A percentile compares a stretch with the other conserved stretches of the same genome.
phyloP scores from a whole-genome alignment of 2,113 vertebrate genomes.

The Baryphthengus martii region DNA sequence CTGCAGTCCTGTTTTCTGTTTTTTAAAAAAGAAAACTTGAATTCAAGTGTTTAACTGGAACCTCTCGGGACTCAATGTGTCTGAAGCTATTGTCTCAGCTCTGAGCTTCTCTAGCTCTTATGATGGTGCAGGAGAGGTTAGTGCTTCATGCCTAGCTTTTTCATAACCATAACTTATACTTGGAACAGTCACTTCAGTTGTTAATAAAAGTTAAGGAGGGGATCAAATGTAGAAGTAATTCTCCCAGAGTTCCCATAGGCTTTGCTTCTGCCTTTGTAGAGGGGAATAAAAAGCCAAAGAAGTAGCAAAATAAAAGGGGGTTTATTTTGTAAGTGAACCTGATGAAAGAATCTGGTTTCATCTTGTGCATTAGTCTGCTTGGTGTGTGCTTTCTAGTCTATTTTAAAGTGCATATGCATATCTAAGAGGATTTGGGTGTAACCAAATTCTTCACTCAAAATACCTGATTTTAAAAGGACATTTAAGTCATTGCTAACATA shows the following conservation, averaged over 20 bases:
- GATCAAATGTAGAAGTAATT: not conserved
- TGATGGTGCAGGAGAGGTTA: not conserved
- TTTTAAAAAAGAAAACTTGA: not conserved
- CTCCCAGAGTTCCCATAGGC: fast-evolving
- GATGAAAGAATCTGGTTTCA: not conserved
- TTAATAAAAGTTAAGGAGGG: fast-evolving
- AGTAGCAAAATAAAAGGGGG: not conserved
- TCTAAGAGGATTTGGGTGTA: not conserved
- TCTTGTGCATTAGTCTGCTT: not conserved
- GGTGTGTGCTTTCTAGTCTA: not conserved
- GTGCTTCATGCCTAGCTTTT: not conserved
- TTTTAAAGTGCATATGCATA: not conserved
- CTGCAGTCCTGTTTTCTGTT: not conserved
- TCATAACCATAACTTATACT: not conserved
- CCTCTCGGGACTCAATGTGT: not conserved
- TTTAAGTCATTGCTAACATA: not conserved
- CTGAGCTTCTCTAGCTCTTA: not conserved
- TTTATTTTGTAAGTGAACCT: not conserved
- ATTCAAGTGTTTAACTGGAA: not conserved
- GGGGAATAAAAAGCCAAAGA: not conserved
- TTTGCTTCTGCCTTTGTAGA: not conserved
- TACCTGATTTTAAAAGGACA: too few species aligned
- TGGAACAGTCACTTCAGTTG: not conserved
- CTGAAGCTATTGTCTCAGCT: not conserved
- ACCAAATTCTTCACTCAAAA: too few species aligned